phyloP scores from a whole-genome alignment of 2,113 vertebrate genomes.

The chimpanzee (Pan troglodytes) region NHGRI_mPanTro3-v2.1_pri NC_072414.2:50754501-50755000 shows the following conservation, averaged over 20 bases:
- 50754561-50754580: too few relatives aligned
- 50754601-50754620: too few relatives aligned
- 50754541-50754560: too few relatives aligned
- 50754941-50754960: not conserved
- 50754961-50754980: not conserved
- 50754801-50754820: not conserved
- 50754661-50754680: not conserved
- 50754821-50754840: not conserved
- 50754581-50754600: too few relatives aligned
- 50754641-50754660: not conserved
- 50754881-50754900: not conserved
- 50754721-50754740: not conserved
- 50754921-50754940: not conserved
- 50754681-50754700: not conserved
- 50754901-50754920: constrained; percentile 1
- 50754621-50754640: constrained; percentile 18
- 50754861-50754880: not conserved
- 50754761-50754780: not conserved
- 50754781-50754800: constrained; percentile 21
- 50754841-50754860: not conserved
- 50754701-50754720: not conserved
- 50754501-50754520: too few relatives aligned
- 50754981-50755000: not conserved
- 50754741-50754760: not conserved
- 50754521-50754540: too few relatives aligned